Conservation (phyloP, 1,140 invertebrate genomes). For the Periplaneta americana region DNA sequence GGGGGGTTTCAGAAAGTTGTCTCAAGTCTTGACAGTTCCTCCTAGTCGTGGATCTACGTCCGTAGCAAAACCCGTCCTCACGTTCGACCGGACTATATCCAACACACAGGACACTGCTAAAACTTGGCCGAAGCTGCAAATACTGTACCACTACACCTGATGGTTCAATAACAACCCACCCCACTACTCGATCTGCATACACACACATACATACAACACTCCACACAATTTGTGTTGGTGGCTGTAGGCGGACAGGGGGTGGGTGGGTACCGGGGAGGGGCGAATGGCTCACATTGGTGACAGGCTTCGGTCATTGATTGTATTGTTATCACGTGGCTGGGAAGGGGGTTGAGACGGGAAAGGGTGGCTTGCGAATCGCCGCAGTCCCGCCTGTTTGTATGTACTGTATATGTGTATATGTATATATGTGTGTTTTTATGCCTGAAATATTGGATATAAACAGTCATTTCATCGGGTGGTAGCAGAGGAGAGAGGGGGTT, state of each 20-base stretch:
- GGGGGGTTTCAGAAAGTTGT: background rate
- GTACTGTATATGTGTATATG: background rate
- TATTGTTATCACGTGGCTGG: conserved; percentile 19
- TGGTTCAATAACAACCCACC: conserved; percentile 9
- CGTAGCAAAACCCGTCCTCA: background rate
- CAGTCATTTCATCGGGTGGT: conserved; percentile 8
- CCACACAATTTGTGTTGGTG: conserved; percentile 12
- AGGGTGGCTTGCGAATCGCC: background rate
- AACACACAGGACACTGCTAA: background rate
- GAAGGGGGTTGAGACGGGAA: background rate
- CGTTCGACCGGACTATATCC: background rate
- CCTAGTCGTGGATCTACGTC: no score
- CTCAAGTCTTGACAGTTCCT: background rate
- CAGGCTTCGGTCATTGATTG: conserved; percentile 22
- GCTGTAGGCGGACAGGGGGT: background rate
- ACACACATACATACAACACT: conserved; percentile 6
- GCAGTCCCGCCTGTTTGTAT: background rate
- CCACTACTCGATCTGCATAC: background rate
- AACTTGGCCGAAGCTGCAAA: conserved; percentile 16
- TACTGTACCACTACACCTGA: conserved; percentile 9
- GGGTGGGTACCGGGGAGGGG: background rate
- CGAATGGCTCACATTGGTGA: conserved; percentile 20
- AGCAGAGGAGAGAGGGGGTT: no score
- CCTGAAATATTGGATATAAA: conserved; percentile 17
- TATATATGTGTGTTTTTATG: conserved; percentile 3